Conservation (phyloP, 35 echinoderm and acorn worm species). For the Apostichopus japonicus region DNA sequence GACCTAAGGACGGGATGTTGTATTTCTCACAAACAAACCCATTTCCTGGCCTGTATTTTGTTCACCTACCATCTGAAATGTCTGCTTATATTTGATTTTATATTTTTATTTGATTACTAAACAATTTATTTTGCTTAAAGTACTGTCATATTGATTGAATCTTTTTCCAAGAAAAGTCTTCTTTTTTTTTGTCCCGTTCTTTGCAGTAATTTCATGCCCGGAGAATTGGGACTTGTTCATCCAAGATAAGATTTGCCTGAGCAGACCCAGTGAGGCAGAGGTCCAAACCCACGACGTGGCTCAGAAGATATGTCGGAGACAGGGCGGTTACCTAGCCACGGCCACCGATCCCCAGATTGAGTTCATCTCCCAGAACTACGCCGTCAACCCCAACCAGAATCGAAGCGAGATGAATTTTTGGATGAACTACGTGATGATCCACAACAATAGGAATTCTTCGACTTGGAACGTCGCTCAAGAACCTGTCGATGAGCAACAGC, state of each 20-base stretch:
- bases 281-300: background rate
- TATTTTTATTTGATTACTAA: too few relatives aligned
- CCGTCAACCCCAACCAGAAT: background rate
- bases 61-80: too few relatives aligned
- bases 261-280: background rate
- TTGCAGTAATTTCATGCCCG: conserved; percentile 31
- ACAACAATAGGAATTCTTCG: conserved; percentile 23
- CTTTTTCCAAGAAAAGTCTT: too few relatives aligned
- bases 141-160: too few relatives aligned
- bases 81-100: too few relatives aligned
- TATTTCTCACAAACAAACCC: too few relatives aligned
- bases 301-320: background rate
- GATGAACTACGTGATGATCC: conserved; percentile 53
- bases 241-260: conserved; percentile 30
- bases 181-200: too few relatives aligned
- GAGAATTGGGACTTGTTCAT: conserved; percentile 27
- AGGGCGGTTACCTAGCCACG: conserved; percentile 44
- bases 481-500: background rate
- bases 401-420: conserved; percentile 22
- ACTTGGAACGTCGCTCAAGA: conserved; percentile 29
- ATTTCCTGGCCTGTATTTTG: too few relatives aligned
- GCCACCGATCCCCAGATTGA: conserved; percentile 16
- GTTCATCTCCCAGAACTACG: conserved; percentile 5
- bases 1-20: too few relatives aligned
- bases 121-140: too few relatives aligned